These are phyloP conservation scores for Volucella inflata DNA, from an alignment of 2,888 invertebrate genomes.

Conservation along the genomic window DNA sequence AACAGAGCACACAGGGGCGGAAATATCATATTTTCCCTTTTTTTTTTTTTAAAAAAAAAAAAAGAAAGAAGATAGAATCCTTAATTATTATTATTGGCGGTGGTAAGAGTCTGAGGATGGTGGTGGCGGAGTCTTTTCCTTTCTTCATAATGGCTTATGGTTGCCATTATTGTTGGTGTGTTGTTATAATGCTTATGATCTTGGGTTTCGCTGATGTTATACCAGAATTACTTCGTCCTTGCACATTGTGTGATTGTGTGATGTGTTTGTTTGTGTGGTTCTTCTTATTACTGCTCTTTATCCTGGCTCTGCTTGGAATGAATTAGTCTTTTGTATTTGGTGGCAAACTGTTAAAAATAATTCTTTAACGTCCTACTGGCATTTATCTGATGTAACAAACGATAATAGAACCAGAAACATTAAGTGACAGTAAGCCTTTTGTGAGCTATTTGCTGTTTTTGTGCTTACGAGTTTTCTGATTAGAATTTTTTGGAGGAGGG, in stretches of 20 bases:
- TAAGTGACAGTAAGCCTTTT: slow-evolving; percentile 56
- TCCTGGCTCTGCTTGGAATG: slow-evolving; percentile 5
- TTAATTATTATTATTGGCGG: slow-evolving; percentile 65
- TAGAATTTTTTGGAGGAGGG: too few species aligned
- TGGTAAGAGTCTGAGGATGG: not conserved
- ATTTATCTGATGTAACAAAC: slow-evolving; percentile 31
- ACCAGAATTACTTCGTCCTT: slow-evolving; percentile 23
- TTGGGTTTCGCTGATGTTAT: slow-evolving; percentile 16
- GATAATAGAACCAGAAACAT: slow-evolving; percentile 45
- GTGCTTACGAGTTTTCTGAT: not conserved
- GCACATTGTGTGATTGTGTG: slow-evolving; percentile 18
- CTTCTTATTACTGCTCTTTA: slow-evolving; percentile 11
- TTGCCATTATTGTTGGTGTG: slow-evolving; percentile 52
- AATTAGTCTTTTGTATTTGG: slow-evolving; percentile 59
- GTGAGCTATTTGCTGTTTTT: slow-evolving; percentile 54
- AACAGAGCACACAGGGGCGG: not conserved
- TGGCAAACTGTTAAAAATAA: slow-evolving; percentile 36
- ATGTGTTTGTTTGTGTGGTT: slow-evolving; percentile 3
- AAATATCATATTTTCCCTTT: slow-evolving; percentile 1
- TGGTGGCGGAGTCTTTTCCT: slow-evolving; percentile 16
- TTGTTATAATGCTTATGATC: slow-evolving; percentile 52
- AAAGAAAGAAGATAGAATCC: slow-evolving; percentile 14
- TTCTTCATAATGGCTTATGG: slow-evolving; percentile 64
- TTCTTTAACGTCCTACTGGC: not conserved
- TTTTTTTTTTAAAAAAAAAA: slow-evolving; percentile 1